Percentiles rank a stretch among this genome's conserved stretches.
These are phyloP conservation scores for Narcine bancroftii DNA, from an alignment of 2,113 vertebrate species.

Conservation along the genomic window DNA sequence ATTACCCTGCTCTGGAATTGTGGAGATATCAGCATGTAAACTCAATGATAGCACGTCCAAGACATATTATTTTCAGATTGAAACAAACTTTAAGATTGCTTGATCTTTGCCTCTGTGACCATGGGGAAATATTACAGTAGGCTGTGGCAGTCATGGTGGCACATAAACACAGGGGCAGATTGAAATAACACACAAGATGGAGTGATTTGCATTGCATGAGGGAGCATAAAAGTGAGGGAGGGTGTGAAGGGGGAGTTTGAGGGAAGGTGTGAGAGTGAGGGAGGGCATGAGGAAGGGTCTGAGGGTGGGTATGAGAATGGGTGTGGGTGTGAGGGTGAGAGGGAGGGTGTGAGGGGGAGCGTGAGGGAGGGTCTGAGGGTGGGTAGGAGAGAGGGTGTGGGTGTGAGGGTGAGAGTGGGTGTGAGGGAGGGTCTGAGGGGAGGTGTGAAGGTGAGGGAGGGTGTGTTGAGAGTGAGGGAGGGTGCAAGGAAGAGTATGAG, in stretches of 20 bases:
- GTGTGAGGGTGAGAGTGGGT: no score
- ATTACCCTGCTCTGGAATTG: no score
- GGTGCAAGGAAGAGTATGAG: no score
- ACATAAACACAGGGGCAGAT: no score
- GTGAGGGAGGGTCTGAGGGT: no score
- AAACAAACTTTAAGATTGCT: neutral
- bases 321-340: no score
- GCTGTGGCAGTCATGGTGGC: neutral
- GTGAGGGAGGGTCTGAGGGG: no score
- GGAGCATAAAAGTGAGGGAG: neutral
- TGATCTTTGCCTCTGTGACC: neutral
- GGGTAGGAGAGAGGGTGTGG: no score
- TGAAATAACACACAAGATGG: conserved; percentile 60
- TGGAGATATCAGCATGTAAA: neutral
- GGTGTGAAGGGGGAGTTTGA: neutral
- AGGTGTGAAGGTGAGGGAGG: no score
- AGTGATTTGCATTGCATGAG: conserved; percentile 58
- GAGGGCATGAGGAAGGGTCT: neutral
- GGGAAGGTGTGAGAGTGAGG: neutral
- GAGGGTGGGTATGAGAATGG: neutral
- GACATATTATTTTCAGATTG: neutral
- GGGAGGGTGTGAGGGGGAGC: no score
- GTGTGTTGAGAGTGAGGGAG: no score
- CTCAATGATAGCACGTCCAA: neutral
- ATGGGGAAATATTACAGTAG: neutral